Evolutionary conservation across 1,140 invertebrate genomes (phyloP).

Genomic region (Drosophila santomea): DNA sequence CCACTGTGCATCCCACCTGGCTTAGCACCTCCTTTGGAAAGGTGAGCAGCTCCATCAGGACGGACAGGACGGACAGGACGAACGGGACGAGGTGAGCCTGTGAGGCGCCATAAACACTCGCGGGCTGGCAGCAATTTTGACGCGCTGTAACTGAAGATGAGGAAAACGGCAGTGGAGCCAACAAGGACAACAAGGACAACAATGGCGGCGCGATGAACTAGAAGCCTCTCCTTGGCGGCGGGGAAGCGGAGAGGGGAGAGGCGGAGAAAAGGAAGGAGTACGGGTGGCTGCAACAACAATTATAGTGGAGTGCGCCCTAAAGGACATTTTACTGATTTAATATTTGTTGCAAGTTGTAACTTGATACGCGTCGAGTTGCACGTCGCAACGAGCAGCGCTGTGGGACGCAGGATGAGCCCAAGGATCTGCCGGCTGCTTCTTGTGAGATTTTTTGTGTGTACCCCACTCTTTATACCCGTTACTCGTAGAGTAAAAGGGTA

Average conservation of each 20-base stretch:
- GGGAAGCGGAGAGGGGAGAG: background rate
- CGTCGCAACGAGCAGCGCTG: slow-evolving; percentile 40
- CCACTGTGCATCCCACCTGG: slow-evolving; percentile 5
- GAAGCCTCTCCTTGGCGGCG: slow-evolving; percentile 1
- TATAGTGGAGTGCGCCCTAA: slow-evolving; percentile 79
- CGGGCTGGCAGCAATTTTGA: slow-evolving; percentile 74
- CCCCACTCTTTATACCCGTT: too few species aligned
- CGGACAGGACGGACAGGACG: background rate
- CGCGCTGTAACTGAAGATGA: slow-evolving; percentile 70
- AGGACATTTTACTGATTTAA: slow-evolving; percentile 83
- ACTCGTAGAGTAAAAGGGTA: too few species aligned
- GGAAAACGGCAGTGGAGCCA: slow-evolving; percentile 10
- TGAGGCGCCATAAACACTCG: slow-evolving; percentile 71
- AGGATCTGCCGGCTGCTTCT: slow-evolving; percentile 36
- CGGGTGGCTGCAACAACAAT: slow-evolving; percentile 61
- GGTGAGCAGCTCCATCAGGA: slow-evolving; percentile 1
- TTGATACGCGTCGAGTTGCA: slow-evolving; percentile 76
- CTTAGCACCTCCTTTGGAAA: background rate
- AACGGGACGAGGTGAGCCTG: background rate
- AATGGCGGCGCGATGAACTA: slow-evolving; percentile 41
- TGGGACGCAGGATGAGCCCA: slow-evolving; percentile 43
- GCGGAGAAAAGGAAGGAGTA: background rate
- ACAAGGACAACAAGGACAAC: slow-evolving; percentile 18
- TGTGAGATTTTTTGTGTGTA: background rate
- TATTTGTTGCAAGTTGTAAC: slow-evolving; percentile 82